Base-by-base conservation (phyloP, 1,140 invertebrate species). In the Anastrepha obliqua region DNA sequence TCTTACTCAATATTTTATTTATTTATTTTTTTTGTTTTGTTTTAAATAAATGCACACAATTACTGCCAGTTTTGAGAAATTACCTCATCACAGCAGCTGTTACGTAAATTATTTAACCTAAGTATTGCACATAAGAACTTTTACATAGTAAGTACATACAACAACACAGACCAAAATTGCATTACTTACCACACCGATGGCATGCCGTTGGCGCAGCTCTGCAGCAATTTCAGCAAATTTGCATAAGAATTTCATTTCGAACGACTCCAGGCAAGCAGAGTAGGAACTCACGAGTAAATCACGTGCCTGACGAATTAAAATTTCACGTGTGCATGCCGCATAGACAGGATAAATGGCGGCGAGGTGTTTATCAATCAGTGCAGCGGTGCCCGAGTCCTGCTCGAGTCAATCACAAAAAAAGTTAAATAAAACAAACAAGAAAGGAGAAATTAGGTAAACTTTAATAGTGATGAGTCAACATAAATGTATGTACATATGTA, bases 241-340 rank as follows among this genome's bases (percentile, higher is more conserved):
- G 87, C 94, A 94, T 90, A 96, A 94, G 93, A 96, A 96, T 87
- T 94, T 94, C 88, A 94, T 94, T 89, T 96, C 94, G 90, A 96
- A 96, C 89, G 94, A 94, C 70, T 94, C 93, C 90, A 96, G 91
- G 91, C 95, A 94, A 51, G 95, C 95, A 86, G 95, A 94, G 93
- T 95, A 96, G 89, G 94, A 94, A 90, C 94, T 95, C 51, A 96
- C 95, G 88, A 96, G 94, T 81, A 96, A 94, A 92, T 96, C 95
- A 88, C 96, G 94, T 70, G 95, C 96, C 93, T 96, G 95, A 86
- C 95, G 94, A 88, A 95, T 95, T 90, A 96, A 93, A 89, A 95
- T 94, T 90, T 95, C 94, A 91, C 95, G 94, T 81, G 95, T 95
- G 88, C 93, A 93, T 88, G 94, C 93, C 86, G 93, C 94, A 89